Evolutionary conservation across 1,140 invertebrate genomes (phyloP).

Genomic region (Scaptomyza pallida): DNA sequence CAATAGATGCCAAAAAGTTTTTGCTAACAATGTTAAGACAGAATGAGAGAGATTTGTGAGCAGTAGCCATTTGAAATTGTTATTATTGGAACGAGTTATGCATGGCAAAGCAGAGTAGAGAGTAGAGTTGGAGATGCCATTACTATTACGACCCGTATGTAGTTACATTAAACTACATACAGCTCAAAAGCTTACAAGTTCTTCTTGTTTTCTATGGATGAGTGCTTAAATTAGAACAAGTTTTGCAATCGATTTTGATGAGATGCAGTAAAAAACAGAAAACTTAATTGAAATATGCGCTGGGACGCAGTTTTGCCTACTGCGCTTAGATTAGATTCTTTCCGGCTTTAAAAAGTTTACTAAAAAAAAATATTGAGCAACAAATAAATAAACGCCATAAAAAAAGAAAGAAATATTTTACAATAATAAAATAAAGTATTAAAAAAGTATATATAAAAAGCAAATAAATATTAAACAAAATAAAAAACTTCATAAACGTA

Average conservation of each 20-base stretch:
- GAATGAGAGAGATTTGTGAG: background rate
- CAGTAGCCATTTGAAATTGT: slow-evolving; percentile 22
- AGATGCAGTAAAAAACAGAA: slow-evolving; percentile 29
- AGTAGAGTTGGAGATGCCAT: no score
- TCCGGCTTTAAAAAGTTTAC: background rate
- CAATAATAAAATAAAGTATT: no score
- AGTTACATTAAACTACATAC: slow-evolving; percentile 15
- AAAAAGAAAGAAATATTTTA: no score
- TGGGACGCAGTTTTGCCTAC: slow-evolving; percentile 25
- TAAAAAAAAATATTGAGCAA: no score
- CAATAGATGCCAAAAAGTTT: slow-evolving; percentile 21
- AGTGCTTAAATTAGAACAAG: slow-evolving; percentile 16
- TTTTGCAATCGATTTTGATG: slow-evolving; percentile 5
- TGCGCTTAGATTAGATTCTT: slow-evolving; percentile 28
- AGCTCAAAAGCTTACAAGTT: slow-evolving; percentile 5
- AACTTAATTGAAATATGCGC: slow-evolving; percentile 35
- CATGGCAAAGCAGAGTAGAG: slow-evolving; percentile 5
- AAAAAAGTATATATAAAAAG: no score
- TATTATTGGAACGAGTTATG: slow-evolving; percentile 41
- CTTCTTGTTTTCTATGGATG: background rate
- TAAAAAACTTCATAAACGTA: no score
- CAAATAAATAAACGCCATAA: background rate
- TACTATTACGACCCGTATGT: slow-evolving; percentile 14
- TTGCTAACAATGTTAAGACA: no score
- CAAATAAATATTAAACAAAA: no score